Conservation (phyloP, 2,888 invertebrate species). For the Amiota mariae region DNA sequence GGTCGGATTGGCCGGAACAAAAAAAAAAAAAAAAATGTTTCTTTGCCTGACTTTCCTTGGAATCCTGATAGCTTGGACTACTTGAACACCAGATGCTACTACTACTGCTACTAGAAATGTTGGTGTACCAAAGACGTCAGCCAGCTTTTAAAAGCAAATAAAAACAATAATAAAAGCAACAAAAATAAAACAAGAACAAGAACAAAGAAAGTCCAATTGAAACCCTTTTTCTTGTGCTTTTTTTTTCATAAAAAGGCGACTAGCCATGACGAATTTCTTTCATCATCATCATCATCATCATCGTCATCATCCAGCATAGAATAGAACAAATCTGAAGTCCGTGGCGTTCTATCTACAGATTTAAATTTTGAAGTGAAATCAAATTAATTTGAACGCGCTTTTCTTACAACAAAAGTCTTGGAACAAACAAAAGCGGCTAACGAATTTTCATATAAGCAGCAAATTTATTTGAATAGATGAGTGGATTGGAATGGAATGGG, state of each 20-base stretch:
- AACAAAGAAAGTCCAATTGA: slow-evolving; percentile 48
- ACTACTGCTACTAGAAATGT: too few species aligned
- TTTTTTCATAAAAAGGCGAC: slow-evolving; percentile 21
- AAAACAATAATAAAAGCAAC: slow-evolving; percentile 15
- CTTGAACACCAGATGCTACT: too few species aligned
- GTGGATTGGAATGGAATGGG: too few species aligned
- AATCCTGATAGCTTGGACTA: too few species aligned
- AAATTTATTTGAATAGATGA: background rate
- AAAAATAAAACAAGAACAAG: slow-evolving; percentile 15
- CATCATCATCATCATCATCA: too few species aligned
- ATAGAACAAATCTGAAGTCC: background rate
- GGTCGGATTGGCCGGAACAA: too few species aligned
- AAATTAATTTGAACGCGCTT: slow-evolving; percentile 68
- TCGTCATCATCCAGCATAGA: too few species aligned
- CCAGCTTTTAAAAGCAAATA: background rate
- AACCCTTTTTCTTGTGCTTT: slow-evolving; percentile 52
- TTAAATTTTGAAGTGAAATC: slow-evolving; percentile 61
- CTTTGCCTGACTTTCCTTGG: too few species aligned
- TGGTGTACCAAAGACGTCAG: background rate
- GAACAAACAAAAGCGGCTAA: slow-evolving; percentile 39
- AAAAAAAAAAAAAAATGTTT: too few species aligned
- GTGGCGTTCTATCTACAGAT: slow-evolving; percentile 48
- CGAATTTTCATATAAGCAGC: slow-evolving; percentile 8
- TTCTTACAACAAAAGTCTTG: slow-evolving; percentile 50
- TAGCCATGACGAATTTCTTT: slow-evolving; percentile 65